phyloP scores from a whole-genome alignment of 2,797 vertebrate species.

The Babyrousa celebensis region DNA sequence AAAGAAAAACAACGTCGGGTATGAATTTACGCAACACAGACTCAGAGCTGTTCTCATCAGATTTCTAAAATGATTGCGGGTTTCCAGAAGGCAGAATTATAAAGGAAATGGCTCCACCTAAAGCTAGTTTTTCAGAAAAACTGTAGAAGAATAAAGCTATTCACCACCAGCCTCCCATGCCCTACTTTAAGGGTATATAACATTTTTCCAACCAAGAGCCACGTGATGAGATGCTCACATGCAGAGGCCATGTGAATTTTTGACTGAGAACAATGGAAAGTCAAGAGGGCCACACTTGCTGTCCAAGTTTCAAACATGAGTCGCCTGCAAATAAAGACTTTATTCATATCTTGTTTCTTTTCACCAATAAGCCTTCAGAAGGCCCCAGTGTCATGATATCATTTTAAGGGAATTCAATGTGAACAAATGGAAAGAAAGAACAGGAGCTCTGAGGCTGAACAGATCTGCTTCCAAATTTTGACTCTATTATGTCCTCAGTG shows the following conservation, averaged over 20 bases:
- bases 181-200: neutral
- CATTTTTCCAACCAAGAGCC: neutral
- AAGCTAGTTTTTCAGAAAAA: constrained; percentile 80
- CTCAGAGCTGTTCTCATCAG: neutral
- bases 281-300: neutral
- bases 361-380: constrained; percentile 35
- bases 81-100: constrained; percentile 65
- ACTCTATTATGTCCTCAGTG: neutral
- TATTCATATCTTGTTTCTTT: constrained; percentile 57
- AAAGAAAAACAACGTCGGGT: neutral
- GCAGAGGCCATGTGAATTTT: neutral
- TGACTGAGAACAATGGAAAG: constrained; percentile 58
- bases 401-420: constrained; percentile 59
- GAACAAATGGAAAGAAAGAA: constrained; percentile 49
- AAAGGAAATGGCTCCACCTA: constrained; percentile 84
- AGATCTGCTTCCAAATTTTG: neutral
- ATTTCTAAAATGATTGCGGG: constrained; percentile 14
- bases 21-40: neutral
- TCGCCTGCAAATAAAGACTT: constrained; percentile 45
- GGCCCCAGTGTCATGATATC: constrained; percentile 18
- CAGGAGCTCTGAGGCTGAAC: neutral
- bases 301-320: constrained; percentile 30
- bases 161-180: neutral
- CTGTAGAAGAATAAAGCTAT: neutral
- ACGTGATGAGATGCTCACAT: neutral